Base-by-base conservation (phyloP, 1,140 invertebrate species). In the Calephelis nemesis region DNA sequence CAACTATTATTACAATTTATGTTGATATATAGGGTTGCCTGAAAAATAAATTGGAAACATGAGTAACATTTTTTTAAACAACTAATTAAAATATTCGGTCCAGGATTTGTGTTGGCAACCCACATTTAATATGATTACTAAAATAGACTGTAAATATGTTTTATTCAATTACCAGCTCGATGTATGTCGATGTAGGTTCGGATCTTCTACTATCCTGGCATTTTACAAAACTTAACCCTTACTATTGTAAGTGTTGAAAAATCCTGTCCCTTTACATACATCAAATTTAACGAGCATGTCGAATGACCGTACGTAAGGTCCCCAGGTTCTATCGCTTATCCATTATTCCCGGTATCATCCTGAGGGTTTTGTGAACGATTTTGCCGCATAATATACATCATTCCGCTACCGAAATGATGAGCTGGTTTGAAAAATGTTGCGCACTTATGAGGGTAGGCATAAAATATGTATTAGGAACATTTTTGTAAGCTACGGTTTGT, bases 211-310 rank as follows among this genome's bases (percentile, higher is more conserved):
- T n/a, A 30, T 12, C 4, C 15, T 15, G 15, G 54, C 19, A 58
- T 58, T 39, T 58, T 58, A 9, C 19, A 58, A 30, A 58, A 30
- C 52, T 58, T 58, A 58, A 58, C 52, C 52, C 15, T 58, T 15
- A 30, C 19, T 39, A 30, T 58, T 58, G 54, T 58, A 58, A 58
- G 15, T 54, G 30, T 58, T 30, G 19, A 58, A 58, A 58, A 19
- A 58, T 58, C 19, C 54, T 30, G 30, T 58, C 54, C 54, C 54
- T 58, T 58, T 58, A 30, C 54, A 58, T 58, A 58, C 11, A 58
- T 58, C 54, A 58, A 30, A 58, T 58, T 58, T 58, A 58, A 58
- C 54, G 54, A 58, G 54, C 54, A 58, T 58, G 54, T 58, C 54
- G 54, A 58, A 58, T 30, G 54, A 30, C 54, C 54, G 54, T 39